A percentile compares a stretch with the other conserved stretches of the same genome.
These are phyloP conservation scores for Penaeus vannamei DNA, from an alignment of 1,140 invertebrate genomes.

Conservation along the genomic window DNA sequence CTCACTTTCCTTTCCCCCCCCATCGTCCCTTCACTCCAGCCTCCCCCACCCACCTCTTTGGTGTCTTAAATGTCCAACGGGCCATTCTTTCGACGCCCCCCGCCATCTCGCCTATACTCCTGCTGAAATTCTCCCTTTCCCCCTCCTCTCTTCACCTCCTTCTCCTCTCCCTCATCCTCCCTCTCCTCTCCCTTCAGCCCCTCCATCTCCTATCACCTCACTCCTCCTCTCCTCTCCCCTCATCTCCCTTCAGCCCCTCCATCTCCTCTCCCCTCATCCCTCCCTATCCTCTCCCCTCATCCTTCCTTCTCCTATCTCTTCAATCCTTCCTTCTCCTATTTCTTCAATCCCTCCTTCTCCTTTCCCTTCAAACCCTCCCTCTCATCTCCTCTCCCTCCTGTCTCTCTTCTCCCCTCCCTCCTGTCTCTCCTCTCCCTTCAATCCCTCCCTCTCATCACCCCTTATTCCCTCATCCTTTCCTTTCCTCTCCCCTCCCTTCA, in stretches of 20 bases:
- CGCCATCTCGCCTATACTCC: neutral
- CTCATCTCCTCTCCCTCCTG: too few species aligned
- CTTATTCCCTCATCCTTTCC: too few species aligned
- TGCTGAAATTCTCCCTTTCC: neutral
- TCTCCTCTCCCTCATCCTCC: neutral
- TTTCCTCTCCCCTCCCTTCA: too few species aligned
- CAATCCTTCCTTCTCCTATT: too few species aligned
- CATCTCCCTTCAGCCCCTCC: neutral
- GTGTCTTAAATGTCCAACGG: neutral
- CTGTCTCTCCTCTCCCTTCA: too few species aligned
- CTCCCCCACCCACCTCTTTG: neutral
- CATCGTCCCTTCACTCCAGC: neutral
- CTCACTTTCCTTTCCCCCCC: too few species aligned
- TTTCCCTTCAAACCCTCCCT: too few species aligned
- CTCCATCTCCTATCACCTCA: neutral
- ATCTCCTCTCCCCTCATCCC: neutral
- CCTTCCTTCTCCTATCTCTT: neutral
- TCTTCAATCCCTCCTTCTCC: too few species aligned
- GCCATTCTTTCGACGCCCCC: too few species aligned
- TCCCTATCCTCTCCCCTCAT: neutral
- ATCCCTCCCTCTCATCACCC: too few species aligned
- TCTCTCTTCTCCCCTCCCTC: too few species aligned
- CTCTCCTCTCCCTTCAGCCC: neutral
- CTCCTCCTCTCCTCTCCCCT: neutral
- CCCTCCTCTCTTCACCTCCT: neutral